Evolutionary conservation across 1,140 invertebrate genomes (phyloP).

Genomic region (Lethocerus indicus): DNA sequence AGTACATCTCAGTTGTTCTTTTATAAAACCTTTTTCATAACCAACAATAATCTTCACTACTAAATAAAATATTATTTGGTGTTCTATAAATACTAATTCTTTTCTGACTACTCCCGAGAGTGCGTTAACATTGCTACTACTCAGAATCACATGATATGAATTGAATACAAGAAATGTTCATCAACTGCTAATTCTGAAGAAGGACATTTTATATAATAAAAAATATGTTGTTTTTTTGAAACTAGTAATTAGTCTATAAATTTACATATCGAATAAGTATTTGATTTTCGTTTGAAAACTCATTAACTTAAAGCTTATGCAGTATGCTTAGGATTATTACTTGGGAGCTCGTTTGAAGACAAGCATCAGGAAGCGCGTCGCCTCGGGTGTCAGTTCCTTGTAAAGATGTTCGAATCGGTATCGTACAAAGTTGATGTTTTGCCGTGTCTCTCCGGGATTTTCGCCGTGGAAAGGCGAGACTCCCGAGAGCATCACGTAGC

Average conservation of each 20-base stretch:
- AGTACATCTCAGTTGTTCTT: no score
- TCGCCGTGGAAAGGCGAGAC: slow-evolving; percentile 78
- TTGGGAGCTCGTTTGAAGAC: slow-evolving; percentile 84
- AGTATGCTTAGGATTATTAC: slow-evolving; percentile 32
- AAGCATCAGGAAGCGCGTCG: slow-evolving; percentile 84
- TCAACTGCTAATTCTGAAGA: no score
- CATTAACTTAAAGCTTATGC: not conserved
- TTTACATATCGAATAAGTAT: not conserved
- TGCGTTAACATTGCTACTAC: no score
- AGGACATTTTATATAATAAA: not conserved
- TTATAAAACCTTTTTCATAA: no score
- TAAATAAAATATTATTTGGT: no score
- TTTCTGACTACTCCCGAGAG: no score
- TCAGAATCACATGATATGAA: no score
- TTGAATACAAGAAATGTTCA: no score
- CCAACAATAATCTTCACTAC: no score
- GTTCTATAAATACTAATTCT: no score
- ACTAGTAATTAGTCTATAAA: not conserved
- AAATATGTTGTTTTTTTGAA: not conserved
- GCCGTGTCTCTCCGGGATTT: slow-evolving; percentile 65
- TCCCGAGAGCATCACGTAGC: slow-evolving; percentile 89
- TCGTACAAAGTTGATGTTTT: slow-evolving; percentile 83
- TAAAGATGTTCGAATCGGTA: slow-evolving; percentile 90
- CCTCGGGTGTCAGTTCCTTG: slow-evolving; percentile 87
- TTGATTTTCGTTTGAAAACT: not conserved